These are phyloP conservation scores for Rhinoderma darwinii DNA, from an alignment of 2,113 vertebrate genomes.

Conservation along the genomic window DNA sequence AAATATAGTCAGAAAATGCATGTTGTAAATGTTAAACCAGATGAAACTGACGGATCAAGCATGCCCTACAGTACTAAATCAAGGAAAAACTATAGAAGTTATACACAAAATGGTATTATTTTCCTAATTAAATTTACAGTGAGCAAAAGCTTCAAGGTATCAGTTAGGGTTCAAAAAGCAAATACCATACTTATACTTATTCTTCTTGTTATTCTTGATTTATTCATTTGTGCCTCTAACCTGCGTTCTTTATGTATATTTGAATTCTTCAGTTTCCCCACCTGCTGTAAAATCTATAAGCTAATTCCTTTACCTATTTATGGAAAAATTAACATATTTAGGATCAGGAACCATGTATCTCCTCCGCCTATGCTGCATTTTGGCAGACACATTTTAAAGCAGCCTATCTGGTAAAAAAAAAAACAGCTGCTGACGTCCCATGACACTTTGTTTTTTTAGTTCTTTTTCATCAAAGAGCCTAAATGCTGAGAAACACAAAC, in stretches of 20 bases:
- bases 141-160: slow-evolving; percentile 16
- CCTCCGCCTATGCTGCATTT: background rate
- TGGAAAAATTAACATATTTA: background rate
- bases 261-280: background rate
- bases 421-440: background rate
- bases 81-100: background rate
- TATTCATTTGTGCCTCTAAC: slow-evolving; percentile 2
- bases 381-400: slow-evolving; percentile 6
- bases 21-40: background rate
- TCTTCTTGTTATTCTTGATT: background rate
- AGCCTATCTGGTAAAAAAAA: background rate
- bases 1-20: slow-evolving; percentile 34
- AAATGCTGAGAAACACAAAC: slow-evolving; percentile 33
- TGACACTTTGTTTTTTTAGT: background rate
- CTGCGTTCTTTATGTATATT: background rate
- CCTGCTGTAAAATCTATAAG: slow-evolving; percentile 32
- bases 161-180: background rate
- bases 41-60: background rate
- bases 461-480: slow-evolving; percentile 16
- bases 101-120: background rate
- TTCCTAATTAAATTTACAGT: background rate
- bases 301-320: background rate
- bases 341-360: background rate
- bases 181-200: background rate
- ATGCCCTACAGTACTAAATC: slow-evolving; percentile 14